Conservation (phyloP, 2,113 vertebrate genomes). For the Xiphophorus couchianus region DNA sequence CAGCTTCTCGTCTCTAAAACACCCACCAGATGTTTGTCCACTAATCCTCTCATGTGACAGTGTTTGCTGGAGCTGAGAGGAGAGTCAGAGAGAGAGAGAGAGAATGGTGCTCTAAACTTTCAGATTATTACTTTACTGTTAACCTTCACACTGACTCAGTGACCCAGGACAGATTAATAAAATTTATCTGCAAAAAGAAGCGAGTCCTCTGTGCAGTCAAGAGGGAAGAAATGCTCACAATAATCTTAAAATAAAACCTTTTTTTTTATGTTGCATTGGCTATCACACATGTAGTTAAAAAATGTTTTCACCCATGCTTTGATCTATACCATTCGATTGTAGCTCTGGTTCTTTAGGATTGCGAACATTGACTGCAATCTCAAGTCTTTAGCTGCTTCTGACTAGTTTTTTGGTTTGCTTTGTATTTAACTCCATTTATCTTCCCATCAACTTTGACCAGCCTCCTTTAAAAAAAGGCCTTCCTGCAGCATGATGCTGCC, state of each 20-base stretch:
- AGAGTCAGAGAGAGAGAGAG: background rate
- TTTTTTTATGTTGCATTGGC: background rate
- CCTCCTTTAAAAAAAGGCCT: background rate
- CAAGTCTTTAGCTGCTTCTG: too few species aligned
- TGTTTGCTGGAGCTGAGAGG: constrained; percentile 17
- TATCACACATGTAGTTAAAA: too few species aligned
- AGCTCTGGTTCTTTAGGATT: background rate
- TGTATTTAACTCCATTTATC: background rate
- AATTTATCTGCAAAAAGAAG: constrained; percentile 5
- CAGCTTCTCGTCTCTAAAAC: constrained; percentile 30
- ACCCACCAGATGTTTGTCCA: constrained; percentile 58
- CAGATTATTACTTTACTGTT: constrained; percentile 48
- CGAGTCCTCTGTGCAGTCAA: constrained; percentile 12
- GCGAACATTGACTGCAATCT: too few species aligned
- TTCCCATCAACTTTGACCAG: background rate
- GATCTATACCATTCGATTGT: too few species aligned
- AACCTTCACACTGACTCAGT: constrained; percentile 29
- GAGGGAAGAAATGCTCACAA: constrained; percentile 6
- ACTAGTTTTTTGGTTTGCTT: too few species aligned
- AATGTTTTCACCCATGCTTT: too few species aligned
- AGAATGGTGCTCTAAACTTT: constrained; percentile 29
- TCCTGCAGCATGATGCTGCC: background rate
- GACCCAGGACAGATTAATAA: constrained; percentile 14
- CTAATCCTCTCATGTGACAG: constrained; percentile 50
- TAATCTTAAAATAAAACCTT: background rate